These are phyloP conservation scores for Ooceraea biroi DNA, from an alignment of 1,140 invertebrate species.

Conservation along the genomic window DNA sequence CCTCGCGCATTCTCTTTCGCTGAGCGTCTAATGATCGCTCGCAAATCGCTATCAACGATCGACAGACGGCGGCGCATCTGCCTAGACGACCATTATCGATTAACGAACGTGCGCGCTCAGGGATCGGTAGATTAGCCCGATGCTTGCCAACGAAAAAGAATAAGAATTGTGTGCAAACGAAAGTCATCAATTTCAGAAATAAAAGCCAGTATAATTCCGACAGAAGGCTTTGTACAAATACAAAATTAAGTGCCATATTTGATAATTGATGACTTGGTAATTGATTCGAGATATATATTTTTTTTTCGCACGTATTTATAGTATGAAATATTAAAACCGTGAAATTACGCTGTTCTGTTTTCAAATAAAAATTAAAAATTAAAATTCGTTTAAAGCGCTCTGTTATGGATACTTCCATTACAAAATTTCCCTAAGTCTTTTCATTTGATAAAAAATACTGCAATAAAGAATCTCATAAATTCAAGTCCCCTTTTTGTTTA, in stretches of 20 bases:
- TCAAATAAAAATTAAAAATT: too few species aligned
- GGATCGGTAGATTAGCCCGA: background rate
- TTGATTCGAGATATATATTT: too few species aligned
- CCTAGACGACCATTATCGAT: slow-evolving; percentile 38
- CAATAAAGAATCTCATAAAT: background rate
- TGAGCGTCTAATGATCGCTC: slow-evolving; percentile 70
- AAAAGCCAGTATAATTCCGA: background rate
- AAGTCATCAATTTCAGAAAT: background rate
- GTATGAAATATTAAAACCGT: too few species aligned
- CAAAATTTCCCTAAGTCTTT: too few species aligned
- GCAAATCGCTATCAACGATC: slow-evolving; percentile 71
- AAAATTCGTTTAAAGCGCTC: too few species aligned
- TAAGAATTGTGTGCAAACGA: background rate
- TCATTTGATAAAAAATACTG: too few species aligned
- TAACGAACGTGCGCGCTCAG: background rate
- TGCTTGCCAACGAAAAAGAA: background rate
- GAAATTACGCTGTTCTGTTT: too few species aligned
- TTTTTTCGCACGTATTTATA: too few species aligned
- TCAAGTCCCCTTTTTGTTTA: too few species aligned
- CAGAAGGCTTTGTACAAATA: background rate
- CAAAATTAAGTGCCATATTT: too few species aligned
- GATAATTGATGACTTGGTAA: too few species aligned
- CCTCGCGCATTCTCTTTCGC: slow-evolving; percentile 50
- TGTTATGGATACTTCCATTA: too few species aligned
- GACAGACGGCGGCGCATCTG: slow-evolving; percentile 54